These are phyloP conservation scores for Alexandromys fortis DNA, from an alignment of 2,113 vertebrate genomes.

Conservation along the genomic window DNA sequence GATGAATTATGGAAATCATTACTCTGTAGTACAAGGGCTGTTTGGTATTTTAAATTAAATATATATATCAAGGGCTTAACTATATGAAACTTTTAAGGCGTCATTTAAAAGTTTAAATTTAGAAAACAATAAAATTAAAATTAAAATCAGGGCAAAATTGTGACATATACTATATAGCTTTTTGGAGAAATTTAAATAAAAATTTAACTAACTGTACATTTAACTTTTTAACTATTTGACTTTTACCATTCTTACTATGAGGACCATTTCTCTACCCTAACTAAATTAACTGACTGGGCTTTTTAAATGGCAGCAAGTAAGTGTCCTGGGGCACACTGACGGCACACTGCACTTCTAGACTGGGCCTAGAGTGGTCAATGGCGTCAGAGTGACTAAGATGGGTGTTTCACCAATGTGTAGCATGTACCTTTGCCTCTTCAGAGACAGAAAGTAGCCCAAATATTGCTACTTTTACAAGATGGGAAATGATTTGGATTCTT, in stretches of 20 bases:
- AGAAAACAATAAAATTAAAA: conserved; percentile 20
- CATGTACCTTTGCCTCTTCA: background rate
- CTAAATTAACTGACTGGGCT: background rate
- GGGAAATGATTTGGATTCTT: background rate
- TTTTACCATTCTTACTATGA: background rate
- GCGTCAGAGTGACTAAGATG: background rate
- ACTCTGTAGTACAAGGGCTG: background rate
- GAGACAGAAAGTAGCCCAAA: conserved; percentile 29
- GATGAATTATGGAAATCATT: background rate
- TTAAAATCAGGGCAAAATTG: conserved; percentile 17
- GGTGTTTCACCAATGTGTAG: background rate
- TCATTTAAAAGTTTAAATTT: conserved; percentile 38
- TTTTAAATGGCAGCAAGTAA: background rate
- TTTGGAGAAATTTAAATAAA: conserved; percentile 7
- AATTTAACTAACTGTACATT: background rate
- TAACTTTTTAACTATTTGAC: background rate
- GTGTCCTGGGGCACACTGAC: background rate
- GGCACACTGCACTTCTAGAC: background rate
- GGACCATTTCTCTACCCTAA: background rate
- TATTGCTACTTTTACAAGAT: background rate
- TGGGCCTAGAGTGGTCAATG: background rate
- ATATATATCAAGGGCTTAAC: background rate
- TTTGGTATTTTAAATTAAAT: conserved; percentile 45
- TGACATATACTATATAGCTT: conserved; percentile 21
- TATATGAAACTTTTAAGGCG: background rate